Evolutionary conservation across 2,113 vertebrate genomes (phyloP).

Genomic region (Psilopsiagon aymara): DNA sequence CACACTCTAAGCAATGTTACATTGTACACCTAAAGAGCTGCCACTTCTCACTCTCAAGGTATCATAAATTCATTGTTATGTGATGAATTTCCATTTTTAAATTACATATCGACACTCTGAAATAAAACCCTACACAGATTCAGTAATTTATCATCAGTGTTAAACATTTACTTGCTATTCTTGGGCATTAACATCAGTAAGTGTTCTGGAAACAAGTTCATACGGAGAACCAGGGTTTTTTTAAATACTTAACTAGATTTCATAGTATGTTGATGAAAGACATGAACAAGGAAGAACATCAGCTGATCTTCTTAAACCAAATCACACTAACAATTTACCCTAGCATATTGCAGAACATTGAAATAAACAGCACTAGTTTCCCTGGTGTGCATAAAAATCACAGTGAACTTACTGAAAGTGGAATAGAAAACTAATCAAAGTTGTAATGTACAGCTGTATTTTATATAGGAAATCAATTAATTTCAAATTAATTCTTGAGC

Average conservation of each 20-base stretch:
- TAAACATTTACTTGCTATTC: neutral
- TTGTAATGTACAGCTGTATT: neutral
- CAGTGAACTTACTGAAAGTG: neutral
- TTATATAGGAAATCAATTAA: neutral
- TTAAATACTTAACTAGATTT: neutral
- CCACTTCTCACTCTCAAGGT: neutral
- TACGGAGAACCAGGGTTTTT: neutral
- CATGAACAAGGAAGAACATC: neutral
- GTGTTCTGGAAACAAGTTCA: neutral
- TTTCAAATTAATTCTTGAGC: constrained; percentile 35
- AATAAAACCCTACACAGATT: neutral
- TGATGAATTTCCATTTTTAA: neutral
- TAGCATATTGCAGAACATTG: neutral
- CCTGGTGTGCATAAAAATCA: neutral
- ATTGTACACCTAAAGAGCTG: neutral
- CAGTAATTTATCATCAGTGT: neutral
- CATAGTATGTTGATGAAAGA: neutral
- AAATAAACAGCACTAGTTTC: neutral
- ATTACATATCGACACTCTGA: neutral
- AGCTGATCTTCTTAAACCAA: neutral
- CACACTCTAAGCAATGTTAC: neutral
- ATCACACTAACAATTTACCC: neutral
- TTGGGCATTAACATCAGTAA: neutral
- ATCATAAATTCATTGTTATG: neutral
- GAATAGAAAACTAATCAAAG: constrained; percentile 1